Conservation (phyloP, 2,113 vertebrate genomes). For the Corvus cornix region DNA sequence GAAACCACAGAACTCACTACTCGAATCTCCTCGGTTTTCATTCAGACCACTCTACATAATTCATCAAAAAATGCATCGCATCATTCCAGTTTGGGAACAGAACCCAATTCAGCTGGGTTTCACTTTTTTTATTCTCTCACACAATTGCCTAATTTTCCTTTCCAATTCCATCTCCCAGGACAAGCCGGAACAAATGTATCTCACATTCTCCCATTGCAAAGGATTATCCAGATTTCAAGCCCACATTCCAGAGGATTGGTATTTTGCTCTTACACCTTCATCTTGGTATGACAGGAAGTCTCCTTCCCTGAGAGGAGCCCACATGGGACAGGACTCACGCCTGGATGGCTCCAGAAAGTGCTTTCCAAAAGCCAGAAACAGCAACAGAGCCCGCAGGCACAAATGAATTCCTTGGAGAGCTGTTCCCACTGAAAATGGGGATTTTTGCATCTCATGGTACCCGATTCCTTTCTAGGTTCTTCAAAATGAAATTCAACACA, state of each 20-base stretch:
- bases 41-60: neutral
- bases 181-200: neutral
- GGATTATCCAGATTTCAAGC: slow-evolving; percentile 17
- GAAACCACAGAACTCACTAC: neutral
- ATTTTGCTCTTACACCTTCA: neutral
- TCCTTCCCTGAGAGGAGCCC: neutral
- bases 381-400: rapidly evolving
- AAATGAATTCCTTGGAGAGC: neutral
- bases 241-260: neutral
- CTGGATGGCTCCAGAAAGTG: neutral
- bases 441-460: neutral
- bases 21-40: neutral
- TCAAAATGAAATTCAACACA: neutral
- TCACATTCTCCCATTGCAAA: neutral
- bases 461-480: neutral
- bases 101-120: neutral
- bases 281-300: neutral
- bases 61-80: neutral
- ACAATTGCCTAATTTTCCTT: neutral
- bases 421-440: neutral
- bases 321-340: neutral
- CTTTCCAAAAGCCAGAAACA: neutral
- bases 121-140: neutral
- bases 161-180: neutral
- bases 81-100: neutral